These are phyloP conservation scores for Blastomussa wellsi DNA, from an alignment of 92 coral and sea anemone species.

Conservation along the genomic window DNA sequence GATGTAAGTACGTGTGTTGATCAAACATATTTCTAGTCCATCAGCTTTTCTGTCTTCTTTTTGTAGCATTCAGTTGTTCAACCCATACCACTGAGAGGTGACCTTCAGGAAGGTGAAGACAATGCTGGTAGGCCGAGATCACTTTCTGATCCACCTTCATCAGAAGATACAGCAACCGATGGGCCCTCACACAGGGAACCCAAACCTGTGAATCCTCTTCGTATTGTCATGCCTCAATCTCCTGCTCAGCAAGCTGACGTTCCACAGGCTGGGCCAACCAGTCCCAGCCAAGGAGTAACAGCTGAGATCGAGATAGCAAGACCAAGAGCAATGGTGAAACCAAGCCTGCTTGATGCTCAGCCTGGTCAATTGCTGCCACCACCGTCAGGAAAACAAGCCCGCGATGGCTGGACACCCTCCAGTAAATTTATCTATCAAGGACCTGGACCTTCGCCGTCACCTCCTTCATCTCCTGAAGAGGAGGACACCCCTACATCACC, in stretches of 20 bases:
- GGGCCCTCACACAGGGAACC: constrained; percentile 30
- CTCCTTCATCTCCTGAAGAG: constrained; percentile 65
- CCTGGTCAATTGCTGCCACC: constrained; percentile 90
- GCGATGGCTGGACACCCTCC: constrained; percentile 73
- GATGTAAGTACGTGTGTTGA: no score
- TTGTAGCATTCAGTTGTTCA: constrained; percentile 46
- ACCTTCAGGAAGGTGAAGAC: constrained; percentile 19
- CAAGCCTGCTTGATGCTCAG: constrained; percentile 68
- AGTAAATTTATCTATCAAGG: constrained; percentile 26
- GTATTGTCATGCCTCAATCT: constrained; percentile 14
- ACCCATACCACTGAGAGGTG: constrained; percentile 35
- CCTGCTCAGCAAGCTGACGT: constrained; percentile 15
- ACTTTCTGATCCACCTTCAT: constrained; percentile 68
- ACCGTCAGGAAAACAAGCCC: constrained; percentile 78
- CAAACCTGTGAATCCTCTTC: constrained; percentile 7
- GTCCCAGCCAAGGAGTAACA: constrained; percentile 56
- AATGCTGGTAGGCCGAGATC: constrained; percentile 54
- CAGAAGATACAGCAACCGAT: constrained; percentile 53
- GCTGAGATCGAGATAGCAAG: constrained; percentile 69
- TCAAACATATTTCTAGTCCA: no score
- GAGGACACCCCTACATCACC: constrained; percentile 57
- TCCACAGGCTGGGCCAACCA: constrained; percentile 35
- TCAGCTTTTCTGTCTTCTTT: background rate
- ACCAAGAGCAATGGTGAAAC: constrained; percentile 75
- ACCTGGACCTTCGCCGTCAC: constrained; percentile 36